phyloP scores from a whole-genome alignment of 2,113 vertebrate genomes.

The Panthera tigris region DNA sequence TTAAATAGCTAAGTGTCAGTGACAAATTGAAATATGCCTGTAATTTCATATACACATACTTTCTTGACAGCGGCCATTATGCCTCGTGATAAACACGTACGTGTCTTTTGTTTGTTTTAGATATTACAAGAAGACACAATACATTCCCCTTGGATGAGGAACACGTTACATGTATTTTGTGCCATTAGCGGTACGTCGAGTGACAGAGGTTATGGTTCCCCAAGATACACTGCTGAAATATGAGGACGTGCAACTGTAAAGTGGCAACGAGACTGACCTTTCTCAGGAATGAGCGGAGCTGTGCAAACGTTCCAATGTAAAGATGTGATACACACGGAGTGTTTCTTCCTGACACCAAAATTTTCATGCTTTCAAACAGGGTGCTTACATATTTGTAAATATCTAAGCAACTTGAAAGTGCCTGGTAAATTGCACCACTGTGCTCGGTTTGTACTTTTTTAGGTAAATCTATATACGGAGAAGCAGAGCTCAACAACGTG shows the following conservation, averaged over 20 bases:
- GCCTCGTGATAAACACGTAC: conserved; percentile 48
- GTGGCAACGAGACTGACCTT: conserved; percentile 63
- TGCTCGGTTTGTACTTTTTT: conserved; percentile 83
- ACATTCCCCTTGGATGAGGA: conserved; percentile 90
- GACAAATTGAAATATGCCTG: conserved; percentile 58
- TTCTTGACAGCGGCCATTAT: neutral
- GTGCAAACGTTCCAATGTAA: conserved; percentile 64
- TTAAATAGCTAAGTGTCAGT: conserved; percentile 64
- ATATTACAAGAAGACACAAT: conserved; percentile 94
- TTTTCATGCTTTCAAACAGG: conserved; percentile 82
- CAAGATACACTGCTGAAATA: conserved; percentile 79
- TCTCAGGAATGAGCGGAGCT: conserved; percentile 86
- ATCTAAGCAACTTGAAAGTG: conserved; percentile 85
- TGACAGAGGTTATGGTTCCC: conserved; percentile 86
- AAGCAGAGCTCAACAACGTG: conserved; percentile 62
- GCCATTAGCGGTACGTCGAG: conserved; percentile 95
- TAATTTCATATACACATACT: conserved; percentile 47
- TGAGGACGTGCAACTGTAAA: conserved; percentile 62
- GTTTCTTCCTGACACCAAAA: conserved; percentile 20
- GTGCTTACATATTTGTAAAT: conserved; percentile 83
- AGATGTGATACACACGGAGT: conserved; percentile 21
- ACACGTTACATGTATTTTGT: conserved; percentile 95
- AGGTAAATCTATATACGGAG: conserved; percentile 73
- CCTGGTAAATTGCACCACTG: conserved; percentile 85
- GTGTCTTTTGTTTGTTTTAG: conserved; percentile 81